Evolutionary conservation across 2,797 vertebrate species (phyloP), one percentile per base, ranked within the genome.

Genomic region (Danio jaintianensis): DNA sequence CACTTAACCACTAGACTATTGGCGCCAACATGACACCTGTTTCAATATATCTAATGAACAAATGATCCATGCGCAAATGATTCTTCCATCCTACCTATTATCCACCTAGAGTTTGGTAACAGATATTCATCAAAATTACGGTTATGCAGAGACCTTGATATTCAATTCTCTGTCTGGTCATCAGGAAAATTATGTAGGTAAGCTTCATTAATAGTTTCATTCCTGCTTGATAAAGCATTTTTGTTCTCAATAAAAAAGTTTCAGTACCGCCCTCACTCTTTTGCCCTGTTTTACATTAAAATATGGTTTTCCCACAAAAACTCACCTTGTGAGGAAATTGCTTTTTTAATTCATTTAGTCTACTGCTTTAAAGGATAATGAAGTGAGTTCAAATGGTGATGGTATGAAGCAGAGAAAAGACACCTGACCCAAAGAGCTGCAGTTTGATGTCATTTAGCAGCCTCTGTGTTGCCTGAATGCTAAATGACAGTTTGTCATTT

Each of bases 151-250:
- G n/a, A 50, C 53, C 43, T 48, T 52, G 71, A 72, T 79, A 83
- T 73, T 73, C 29, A 18, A 67, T 75, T 45, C 43, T 75, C 84
- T n/a, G n/a, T n/a, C n/a, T n/a, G n/a, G n/a, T n/a, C 81, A 85
- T 83, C 84, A 81, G 84, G 78, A 70, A n/a, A 63, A 81, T 72
- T 11, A 75, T 64, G 70, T 72, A 69, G 20, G 72, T 82, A 69
- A 82, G 76, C 67, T 79, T 53, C 20, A 55, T 10, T 83, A 85
- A 68, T 73, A 62, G 61, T 62, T 77, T 82, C 10, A 81, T 63
- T 83, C 42, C 38, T 66, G 63, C 70, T 66, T 72, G 53, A 68
- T 70, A 67, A 83, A 67, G 75, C 61, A 59, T 52, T 80, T 75
- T 81, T 69, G 48, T 36, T 52, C 66, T 6, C 29, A 16, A 50